These are phyloP conservation scores for Oreonectes daqikongensis DNA, from an alignment of 2,797 vertebrate genomes.

Conservation along the genomic window DNA sequence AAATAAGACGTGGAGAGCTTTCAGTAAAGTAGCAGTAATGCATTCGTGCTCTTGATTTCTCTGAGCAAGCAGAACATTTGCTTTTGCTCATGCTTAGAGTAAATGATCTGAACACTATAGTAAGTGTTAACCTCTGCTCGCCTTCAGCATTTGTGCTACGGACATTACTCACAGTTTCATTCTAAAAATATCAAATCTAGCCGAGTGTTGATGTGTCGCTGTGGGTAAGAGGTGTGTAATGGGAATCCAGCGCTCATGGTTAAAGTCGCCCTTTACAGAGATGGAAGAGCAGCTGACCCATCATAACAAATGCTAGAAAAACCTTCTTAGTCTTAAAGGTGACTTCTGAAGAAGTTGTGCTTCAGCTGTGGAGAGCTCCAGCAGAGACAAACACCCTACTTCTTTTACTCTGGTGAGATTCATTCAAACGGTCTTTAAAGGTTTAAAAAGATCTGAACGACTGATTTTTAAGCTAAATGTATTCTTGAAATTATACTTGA, in stretches of 20 bases:
- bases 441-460: not conserved
- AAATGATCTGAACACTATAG: not conserved
- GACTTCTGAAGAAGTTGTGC: constrained; percentile 8
- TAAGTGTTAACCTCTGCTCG: not conserved
- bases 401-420: not conserved
- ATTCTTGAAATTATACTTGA: no score
- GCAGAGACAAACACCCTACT: not conserved
- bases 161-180: not conserved
- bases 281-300: not conserved
- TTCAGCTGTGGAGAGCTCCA: constrained; percentile 6
- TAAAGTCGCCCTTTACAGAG: not conserved
- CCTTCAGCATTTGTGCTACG: not conserved
- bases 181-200: not conserved
- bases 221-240: constrained; percentile 6
- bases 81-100: not conserved
- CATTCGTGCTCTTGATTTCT: constrained; percentile 15
- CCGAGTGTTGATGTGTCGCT: constrained; percentile 7
- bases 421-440: not conserved
- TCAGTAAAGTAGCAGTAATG: constrained; percentile 5
- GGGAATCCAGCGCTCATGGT: not conserved
- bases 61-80: not conserved
- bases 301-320: not conserved
- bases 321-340: not conserved
- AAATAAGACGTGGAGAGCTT: constrained; percentile 3
- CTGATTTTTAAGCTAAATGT: no score